These are phyloP conservation scores for Trachemys scripta DNA, from an alignment of 2,113 vertebrate species.

Conservation along the genomic window DNA sequence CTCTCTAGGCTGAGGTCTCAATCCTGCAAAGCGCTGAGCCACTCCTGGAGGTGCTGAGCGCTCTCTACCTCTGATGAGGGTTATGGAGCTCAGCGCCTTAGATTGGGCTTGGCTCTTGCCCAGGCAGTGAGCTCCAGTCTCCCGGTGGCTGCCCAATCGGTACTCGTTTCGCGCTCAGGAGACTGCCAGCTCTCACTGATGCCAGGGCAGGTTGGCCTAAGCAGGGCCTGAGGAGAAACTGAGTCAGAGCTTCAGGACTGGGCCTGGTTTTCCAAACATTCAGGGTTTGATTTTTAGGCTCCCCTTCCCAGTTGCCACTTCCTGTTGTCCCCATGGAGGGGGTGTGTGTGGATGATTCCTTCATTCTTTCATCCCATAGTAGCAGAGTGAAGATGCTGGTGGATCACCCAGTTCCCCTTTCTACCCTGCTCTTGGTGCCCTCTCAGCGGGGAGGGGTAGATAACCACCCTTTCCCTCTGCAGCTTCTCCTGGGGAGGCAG, in stretches of 20 bases:
- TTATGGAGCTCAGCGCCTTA: background rate
- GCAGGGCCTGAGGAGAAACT: background rate
- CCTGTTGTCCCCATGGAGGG: background rate
- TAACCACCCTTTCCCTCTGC: background rate
- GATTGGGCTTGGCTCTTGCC: background rate
- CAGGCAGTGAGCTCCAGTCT: background rate
- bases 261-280: background rate
- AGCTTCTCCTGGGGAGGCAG: background rate
- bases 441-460: background rate
- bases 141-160: background rate
- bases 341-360: background rate
- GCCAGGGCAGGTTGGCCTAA: background rate
- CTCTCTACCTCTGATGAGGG: background rate
- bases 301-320: background rate
- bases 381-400: background rate
- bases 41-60: background rate
- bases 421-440: background rate
- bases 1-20: background rate
- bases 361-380: background rate
- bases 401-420: background rate
- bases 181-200: background rate
- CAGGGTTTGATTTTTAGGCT: background rate
- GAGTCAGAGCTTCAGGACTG: background rate
- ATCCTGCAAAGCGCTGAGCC: background rate
- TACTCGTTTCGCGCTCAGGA: background rate